Evolutionary conservation across 2,888 invertebrate genomes (phyloP), one percentile per base, ranked within the genome.

Genomic region (Chydorus sphaericus): DNA sequence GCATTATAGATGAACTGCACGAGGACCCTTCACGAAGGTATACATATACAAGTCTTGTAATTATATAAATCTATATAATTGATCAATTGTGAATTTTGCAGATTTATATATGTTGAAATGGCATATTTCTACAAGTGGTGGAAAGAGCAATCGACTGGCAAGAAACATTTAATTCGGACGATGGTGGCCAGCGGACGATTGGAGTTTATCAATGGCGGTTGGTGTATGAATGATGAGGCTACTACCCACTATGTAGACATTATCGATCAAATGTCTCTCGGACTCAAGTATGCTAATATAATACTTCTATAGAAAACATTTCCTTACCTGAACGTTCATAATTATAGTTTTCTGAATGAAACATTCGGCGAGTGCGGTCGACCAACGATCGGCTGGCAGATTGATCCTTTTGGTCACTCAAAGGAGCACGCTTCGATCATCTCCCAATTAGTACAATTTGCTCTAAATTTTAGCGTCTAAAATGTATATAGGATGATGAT

Each of bases 371-470:
- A 77, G 1, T 88, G 87, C 63, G 87, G 79, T 0, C 75, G 80
- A 30, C 87, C 89, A 0, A 77, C 76, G 55, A 76, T 84, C 0
- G 86, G 81, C 0, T 88, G 88, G 88, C 87, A 90, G 70, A 86
- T 89, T 18, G 89, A 90, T 71, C 83, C 87, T 0, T 90, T 89
- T 65, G 89, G 89, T 0, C 89, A 90, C 66, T 77, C 79, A 23
- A 69, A 75, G 59, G 84, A 85, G 65, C 80, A 81, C 62, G 81
- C 82, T 0, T 81, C 81, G 5, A 59, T 75, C 6, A 72, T 62
- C 51, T 60, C 67, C 29, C 63, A 75, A 71, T 73, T 76, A 71
- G 44, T 44, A n/a, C n/a, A n/a, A 44, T 44, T 16, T 44, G n/a
- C n/a, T n/a, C n/a, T n/a, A n/a, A n/a, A n/a, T n/a, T n/a, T n/a